phyloP scores from a whole-genome alignment of 53 echinoderm and acorn worm genomes.

The Echinometra lucunter region DNA sequence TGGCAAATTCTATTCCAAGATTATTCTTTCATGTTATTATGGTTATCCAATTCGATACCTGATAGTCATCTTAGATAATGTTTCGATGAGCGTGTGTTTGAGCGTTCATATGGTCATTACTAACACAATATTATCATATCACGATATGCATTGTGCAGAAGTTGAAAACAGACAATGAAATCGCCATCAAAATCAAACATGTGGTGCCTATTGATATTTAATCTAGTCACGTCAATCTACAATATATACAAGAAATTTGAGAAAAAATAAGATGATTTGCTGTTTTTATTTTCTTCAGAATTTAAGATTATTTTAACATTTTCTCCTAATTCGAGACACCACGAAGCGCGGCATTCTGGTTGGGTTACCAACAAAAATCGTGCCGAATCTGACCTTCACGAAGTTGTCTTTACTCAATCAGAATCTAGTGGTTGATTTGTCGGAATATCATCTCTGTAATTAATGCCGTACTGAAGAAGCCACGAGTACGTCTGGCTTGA shows the following conservation, averaged over 20 bases:
- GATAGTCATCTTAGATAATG: not conserved
- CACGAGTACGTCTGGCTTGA: not conserved
- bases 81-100: not conserved
- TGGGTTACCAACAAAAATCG: not conserved
- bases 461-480: not conserved
- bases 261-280: not conserved
- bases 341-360: not conserved
- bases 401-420: not conserved
- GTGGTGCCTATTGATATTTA: not conserved
- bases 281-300: not conserved
- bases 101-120: not conserved
- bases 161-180: not conserved
- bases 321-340: not conserved
- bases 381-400: slow-evolving; percentile 23
- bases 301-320: not conserved
- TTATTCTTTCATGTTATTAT: not conserved
- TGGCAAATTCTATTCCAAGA: not conserved
- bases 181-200: not conserved
- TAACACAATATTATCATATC: not conserved
- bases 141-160: not conserved
- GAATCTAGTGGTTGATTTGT: not conserved
- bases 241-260: not conserved
- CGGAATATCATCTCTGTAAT: not conserved
- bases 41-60: not conserved
- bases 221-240: not conserved